Percentiles rank a stretch among this genome's conserved stretches.
Conservation (phyloP, 2,797 vertebrate genomes). For the Manis javanica region DNA sequence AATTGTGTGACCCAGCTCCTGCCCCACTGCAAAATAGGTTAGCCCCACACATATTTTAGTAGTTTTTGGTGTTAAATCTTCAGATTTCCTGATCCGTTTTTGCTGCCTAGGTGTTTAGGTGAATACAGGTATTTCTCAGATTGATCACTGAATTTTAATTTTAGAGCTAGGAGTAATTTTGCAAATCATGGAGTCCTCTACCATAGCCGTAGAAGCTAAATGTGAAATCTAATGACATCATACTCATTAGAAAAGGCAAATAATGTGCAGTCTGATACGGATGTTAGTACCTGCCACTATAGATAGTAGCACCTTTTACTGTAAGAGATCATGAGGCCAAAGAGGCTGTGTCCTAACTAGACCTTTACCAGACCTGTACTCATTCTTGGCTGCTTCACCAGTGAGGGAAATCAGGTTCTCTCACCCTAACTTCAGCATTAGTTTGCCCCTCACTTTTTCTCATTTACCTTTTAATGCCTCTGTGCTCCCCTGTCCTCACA, state of each 20-base stretch:
- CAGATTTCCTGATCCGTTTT: background rate
- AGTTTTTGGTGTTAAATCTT: slow-evolving; percentile 32
- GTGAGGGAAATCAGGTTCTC: background rate
- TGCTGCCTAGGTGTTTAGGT: background rate
- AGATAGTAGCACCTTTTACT: background rate
- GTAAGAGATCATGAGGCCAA: background rate
- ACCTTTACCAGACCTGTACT: background rate
- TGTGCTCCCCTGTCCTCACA: background rate
- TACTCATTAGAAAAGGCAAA: slow-evolving; percentile 31
- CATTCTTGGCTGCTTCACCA: background rate
- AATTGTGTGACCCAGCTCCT: background rate
- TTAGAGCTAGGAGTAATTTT: slow-evolving; percentile 25
- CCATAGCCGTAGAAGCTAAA: background rate
- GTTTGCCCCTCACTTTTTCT: background rate
- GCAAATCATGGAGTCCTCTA: background rate
- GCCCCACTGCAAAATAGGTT: background rate
- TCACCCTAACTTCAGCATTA: background rate
- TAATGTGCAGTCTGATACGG: background rate
- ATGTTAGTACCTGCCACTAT: background rate
- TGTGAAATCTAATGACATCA: background rate
- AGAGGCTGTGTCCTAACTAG: background rate
- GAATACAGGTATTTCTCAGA: background rate
- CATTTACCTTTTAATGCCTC: background rate
- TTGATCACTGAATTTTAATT: background rate
- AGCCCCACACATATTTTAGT: slow-evolving; percentile 10